Percentiles rank a stretch among this genome's conserved stretches.
Evolutionary conservation across 2,888 invertebrate genomes (phyloP).

Genomic region (Tethea ocularis): DNA sequence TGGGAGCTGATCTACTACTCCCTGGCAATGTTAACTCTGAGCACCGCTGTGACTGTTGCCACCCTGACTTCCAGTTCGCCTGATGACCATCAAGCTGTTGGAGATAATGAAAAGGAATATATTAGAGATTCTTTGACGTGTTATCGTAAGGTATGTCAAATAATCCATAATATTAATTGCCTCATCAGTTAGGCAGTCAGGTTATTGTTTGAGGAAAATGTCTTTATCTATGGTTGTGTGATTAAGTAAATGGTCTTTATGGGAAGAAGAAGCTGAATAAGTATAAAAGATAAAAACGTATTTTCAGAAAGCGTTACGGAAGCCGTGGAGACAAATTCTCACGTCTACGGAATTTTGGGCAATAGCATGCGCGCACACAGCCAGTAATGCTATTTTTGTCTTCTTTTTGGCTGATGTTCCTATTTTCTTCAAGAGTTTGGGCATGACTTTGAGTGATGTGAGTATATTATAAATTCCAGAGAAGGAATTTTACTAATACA

Average conservation of each 20-base stretch:
- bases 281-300: neutral
- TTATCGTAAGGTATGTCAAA: constrained; percentile 41
- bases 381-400: constrained; percentile 56
- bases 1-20: constrained; percentile 73
- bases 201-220: too few species aligned
- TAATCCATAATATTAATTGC: too few species aligned
- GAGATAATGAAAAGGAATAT: constrained; percentile 67
- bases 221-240: too few species aligned
- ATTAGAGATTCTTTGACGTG: constrained; percentile 54
- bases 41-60: constrained; percentile 58
- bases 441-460: constrained; percentile 52
- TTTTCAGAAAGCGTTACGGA: constrained; percentile 50
- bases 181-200: too few species aligned
- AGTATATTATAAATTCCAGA: constrained; percentile 25
- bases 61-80: constrained; percentile 65
- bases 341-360: constrained; percentile 60
- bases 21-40: constrained; percentile 59
- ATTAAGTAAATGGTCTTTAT: too few species aligned
- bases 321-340: constrained; percentile 61
- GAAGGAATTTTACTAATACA: too few species aligned
- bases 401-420: constrained; percentile 63
- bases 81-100: constrained; percentile 60
- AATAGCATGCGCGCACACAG: constrained; percentile 52
- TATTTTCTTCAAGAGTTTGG: constrained; percentile 45
- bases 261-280: too few species aligned